Evolutionary conservation across 2,888 invertebrate genomes (phyloP).

Genomic region (Ormyrus labotus): DNA sequence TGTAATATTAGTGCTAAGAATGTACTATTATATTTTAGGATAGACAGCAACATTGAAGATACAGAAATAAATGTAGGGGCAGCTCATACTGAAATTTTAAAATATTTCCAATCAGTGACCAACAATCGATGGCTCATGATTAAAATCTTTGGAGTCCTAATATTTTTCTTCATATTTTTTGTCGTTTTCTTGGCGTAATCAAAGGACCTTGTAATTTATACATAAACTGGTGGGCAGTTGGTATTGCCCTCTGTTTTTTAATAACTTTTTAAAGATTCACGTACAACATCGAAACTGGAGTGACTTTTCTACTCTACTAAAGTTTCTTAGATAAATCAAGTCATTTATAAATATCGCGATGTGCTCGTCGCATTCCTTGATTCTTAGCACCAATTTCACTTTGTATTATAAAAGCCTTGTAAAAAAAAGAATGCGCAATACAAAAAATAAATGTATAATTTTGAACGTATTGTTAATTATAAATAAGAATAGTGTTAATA

Average conservation of each 20-base stretch:
- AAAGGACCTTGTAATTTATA: neutral
- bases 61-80: slow-evolving; percentile 97
- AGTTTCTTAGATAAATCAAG: slow-evolving; percentile 31
- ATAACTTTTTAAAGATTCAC: slow-evolving; percentile 44
- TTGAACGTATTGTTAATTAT: slow-evolving; percentile 53
- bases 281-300: slow-evolving; percentile 34
- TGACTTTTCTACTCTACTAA: slow-evolving; percentile 42
- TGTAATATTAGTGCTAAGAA: neutral
- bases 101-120: slow-evolving; percentile 97
- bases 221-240: slow-evolving; percentile 6
- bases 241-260: slow-evolving; percentile 29
- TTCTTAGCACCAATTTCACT: slow-evolving; percentile 54
- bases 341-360: slow-evolving; percentile 49
- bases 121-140: slow-evolving; percentile 99
- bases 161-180: slow-evolving; percentile 99
- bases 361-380: slow-evolving; percentile 59
- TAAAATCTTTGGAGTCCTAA: slow-evolving; percentile 98
- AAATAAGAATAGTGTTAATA: slow-evolving; percentile 60
- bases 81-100: slow-evolving; percentile 97
- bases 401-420: slow-evolving; percentile 57
- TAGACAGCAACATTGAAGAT: slow-evolving; percentile 97
- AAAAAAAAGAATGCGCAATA: slow-evolving; percentile 52
- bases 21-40: slow-evolving; percentile 78
- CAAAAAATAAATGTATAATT: slow-evolving; percentile 57
- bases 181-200: slow-evolving; percentile 94